phyloP scores from a whole-genome alignment of 2,113 vertebrate species.

The Colinus virginianus region DNA sequence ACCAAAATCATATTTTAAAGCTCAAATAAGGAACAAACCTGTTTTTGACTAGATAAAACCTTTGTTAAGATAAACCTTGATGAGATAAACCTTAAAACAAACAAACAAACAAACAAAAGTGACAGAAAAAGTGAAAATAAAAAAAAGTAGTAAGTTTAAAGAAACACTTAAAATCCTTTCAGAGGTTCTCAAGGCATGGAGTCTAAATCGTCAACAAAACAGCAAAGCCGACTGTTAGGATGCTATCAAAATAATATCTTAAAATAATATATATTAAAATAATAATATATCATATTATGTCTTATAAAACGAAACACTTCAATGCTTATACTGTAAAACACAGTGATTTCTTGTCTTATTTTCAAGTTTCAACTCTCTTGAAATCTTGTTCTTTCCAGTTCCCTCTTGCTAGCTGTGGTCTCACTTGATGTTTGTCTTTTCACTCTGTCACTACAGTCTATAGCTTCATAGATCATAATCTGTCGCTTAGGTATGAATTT shows the following conservation, averaged over 20 bases:
- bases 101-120: no score
- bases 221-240: fast-evolving
- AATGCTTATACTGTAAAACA: fast-evolving
- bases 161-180: background rate
- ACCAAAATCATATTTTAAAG: background rate
- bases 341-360: background rate
- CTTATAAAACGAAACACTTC: background rate
- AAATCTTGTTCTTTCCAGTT: background rate
- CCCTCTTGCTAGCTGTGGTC: background rate
- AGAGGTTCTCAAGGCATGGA: fast-evolving
- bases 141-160: background rate
- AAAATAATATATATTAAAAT: no score
- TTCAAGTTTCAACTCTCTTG: background rate
- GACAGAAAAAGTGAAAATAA: background rate
- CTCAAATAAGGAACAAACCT: background rate
- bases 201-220: background rate
- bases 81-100: no score
- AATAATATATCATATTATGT: no score
- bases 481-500: background rate
- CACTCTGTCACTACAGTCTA: background rate
- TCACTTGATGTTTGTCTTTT: background rate
- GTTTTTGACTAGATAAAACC: background rate
- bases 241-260: background rate
- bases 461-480: background rate
- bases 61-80: background rate